Percentiles rank a stretch among this genome's conserved stretches.
phyloP scores from a whole-genome alignment of 2,797 vertebrate genomes.

The Cottoperca gobio region DNA sequence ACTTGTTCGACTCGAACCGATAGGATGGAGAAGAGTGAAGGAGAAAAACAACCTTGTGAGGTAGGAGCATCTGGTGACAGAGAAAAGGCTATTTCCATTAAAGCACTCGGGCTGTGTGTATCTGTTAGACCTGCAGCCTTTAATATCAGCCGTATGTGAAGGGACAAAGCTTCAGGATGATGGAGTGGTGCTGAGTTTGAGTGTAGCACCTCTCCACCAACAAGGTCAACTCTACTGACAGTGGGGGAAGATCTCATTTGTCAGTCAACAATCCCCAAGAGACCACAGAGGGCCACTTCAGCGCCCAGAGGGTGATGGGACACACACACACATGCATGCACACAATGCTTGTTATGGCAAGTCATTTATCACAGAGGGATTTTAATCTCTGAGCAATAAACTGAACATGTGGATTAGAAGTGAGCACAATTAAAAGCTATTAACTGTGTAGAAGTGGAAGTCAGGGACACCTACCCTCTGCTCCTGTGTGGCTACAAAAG shows the following conservation, averaged over 20 bases:
- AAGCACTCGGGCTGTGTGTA: background rate
- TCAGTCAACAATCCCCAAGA: constrained; percentile 42
- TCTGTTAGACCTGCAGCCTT: constrained; percentile 23
- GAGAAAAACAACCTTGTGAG: background rate
- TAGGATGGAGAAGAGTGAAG: background rate
- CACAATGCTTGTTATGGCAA: constrained; percentile 2
- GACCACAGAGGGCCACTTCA: constrained; percentile 21
- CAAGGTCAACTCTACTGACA: constrained; percentile 65
- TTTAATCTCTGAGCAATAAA: constrained; percentile 30
- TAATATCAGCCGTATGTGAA: constrained; percentile 14
- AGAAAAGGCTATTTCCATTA: constrained; percentile 28
- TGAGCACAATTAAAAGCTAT: constrained; percentile 32
- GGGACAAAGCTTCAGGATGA: constrained; percentile 42
- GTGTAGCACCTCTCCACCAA: constrained; percentile 41
- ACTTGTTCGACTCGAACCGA: background rate
- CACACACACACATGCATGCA: background rate
- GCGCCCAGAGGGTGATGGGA: constrained; percentile 2
- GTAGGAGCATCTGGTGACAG: background rate
- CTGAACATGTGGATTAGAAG: constrained; percentile 15
- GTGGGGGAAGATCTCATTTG: constrained; percentile 49
- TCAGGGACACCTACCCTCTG: constrained; percentile 88
- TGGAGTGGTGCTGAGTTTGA: constrained; percentile 34
- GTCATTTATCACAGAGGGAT: constrained; percentile 35
- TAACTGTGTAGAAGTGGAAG: constrained; percentile 19
- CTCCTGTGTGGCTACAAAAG: constrained; percentile 98